phyloP scores from a whole-genome alignment of 1,140 invertebrate species.

The Saccostrea glomerata region DNA sequence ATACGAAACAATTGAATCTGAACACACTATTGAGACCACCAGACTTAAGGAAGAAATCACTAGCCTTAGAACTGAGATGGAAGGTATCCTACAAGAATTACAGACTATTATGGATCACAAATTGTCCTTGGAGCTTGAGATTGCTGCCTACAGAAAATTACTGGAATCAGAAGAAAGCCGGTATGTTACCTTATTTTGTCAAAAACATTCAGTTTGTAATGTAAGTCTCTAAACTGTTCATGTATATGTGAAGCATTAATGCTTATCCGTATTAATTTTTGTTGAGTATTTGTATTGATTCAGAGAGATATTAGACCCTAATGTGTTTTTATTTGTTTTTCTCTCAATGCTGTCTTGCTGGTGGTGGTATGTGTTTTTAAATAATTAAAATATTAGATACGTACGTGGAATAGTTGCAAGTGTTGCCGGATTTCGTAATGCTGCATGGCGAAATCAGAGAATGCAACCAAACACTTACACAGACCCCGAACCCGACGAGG shows the following conservation, averaged over 20 bases:
- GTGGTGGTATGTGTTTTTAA: conserved; percentile 23
- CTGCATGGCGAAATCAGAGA: conserved; percentile 26
- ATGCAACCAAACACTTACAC: conserved; percentile 16
- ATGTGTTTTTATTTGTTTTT: conserved; percentile 24
- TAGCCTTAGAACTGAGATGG: conserved; percentile 67
- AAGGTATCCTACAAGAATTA: conserved; percentile 67
- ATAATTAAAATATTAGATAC: conserved; percentile 32
- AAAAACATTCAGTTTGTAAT: not conserved
- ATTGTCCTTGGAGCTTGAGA: conserved; percentile 78
- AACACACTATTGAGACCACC: conserved; percentile 69
- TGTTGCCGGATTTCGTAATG: conserved; percentile 14
- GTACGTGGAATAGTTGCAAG: conserved; percentile 43
- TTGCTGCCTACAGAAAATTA: conserved; percentile 78
- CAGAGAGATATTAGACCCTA: not conserved
- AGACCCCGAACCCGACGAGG: conserved; percentile 37
- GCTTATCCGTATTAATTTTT: conserved; percentile 12
- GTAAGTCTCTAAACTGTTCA: not conserved
- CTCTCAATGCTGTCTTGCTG: conserved; percentile 28
- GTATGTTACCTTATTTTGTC: conserved; percentile 46
- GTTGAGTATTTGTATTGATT: not conserved
- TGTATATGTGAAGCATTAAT: not conserved
- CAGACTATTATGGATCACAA: conserved; percentile 78
- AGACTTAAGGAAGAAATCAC: conserved; percentile 68
- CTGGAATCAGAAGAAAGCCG: conserved; percentile 78
- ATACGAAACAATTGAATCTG: conserved; percentile 78